Conservation (phyloP, 2,113 vertebrate species). For the Dissostichus mawsoni region DNA sequence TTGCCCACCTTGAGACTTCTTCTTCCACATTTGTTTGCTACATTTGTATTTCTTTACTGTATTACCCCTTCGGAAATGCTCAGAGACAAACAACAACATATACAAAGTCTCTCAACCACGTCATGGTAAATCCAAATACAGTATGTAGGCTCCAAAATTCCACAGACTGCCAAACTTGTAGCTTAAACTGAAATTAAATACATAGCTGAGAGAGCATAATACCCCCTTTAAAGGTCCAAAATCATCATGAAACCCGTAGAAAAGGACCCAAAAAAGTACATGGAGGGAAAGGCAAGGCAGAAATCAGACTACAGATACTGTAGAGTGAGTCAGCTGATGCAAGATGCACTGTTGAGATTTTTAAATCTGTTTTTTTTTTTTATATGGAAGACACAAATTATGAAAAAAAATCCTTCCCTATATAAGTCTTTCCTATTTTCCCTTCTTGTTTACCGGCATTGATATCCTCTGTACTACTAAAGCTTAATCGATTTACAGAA, state of each 20-base stretch:
- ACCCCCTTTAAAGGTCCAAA: slow-evolving; percentile 9
- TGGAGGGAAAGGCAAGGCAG: slow-evolving; percentile 3
- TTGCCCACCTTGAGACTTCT: neutral
- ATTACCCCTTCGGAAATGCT: neutral
- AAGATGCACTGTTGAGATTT: slow-evolving; percentile 43
- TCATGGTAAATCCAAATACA: neutral
- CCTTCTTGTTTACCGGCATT: neutral
- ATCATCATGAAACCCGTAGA: slow-evolving; percentile 21
- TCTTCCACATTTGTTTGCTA: neutral
- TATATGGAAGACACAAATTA: too few relatives aligned
- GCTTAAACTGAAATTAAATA: slow-evolving; percentile 29
- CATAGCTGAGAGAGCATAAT: slow-evolving; percentile 31
- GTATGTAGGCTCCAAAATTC: neutral
- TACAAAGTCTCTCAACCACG: neutral
- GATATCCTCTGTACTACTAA: neutral
- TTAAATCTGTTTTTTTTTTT: too few relatives aligned
- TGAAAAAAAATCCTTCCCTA: neutral
- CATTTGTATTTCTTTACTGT: neutral
- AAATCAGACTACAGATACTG: slow-evolving; percentile 39
- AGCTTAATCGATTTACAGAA: neutral
- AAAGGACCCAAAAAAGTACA: slow-evolving; percentile 38
- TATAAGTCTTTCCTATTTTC: neutral
- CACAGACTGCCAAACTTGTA: slow-evolving; percentile 6
- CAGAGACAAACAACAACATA: neutral
- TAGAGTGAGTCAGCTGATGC: slow-evolving; percentile 55